Conservation (phyloP, 2,113 vertebrate species). For the Oreochromis aureus region DNA sequence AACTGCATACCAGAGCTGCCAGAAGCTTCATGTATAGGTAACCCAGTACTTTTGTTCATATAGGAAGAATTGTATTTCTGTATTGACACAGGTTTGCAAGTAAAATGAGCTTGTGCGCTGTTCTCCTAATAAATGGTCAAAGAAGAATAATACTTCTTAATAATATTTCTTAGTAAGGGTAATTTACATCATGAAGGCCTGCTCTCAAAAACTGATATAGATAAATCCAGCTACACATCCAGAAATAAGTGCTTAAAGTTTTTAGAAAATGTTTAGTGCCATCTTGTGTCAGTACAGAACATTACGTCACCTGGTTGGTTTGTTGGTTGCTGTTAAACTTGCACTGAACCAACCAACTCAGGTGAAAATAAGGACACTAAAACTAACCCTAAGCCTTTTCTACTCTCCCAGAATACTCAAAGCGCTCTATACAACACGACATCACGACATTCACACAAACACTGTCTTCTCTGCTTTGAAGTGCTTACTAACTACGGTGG, state of each 20-base stretch:
- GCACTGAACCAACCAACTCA: neutral
- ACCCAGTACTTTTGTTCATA: neutral
- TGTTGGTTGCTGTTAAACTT: neutral
- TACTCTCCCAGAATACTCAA: neutral
- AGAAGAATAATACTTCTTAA: neutral
- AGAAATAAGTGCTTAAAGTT: neutral
- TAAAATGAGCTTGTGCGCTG: neutral
- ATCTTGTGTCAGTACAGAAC: neutral
- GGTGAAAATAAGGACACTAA: neutral
- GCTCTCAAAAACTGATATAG: neutral
- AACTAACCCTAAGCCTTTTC: neutral
- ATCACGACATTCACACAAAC: neutral
- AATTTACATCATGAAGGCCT: neutral
- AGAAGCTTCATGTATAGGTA: neutral
- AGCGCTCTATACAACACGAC: neutral
- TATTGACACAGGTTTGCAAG: neutral
- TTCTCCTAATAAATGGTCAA: neutral
- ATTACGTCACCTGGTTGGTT: neutral
- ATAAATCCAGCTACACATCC: neutral
- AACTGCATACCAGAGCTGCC: neutral
- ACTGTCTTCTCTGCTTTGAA: neutral
- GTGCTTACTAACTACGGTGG: neutral
- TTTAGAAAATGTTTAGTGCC: neutral
- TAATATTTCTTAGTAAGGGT: neutral
- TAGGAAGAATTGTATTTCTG: neutral